phyloP scores from a whole-genome alignment of 2,113 vertebrate species.

The Oncorhynchus keta region DNA sequence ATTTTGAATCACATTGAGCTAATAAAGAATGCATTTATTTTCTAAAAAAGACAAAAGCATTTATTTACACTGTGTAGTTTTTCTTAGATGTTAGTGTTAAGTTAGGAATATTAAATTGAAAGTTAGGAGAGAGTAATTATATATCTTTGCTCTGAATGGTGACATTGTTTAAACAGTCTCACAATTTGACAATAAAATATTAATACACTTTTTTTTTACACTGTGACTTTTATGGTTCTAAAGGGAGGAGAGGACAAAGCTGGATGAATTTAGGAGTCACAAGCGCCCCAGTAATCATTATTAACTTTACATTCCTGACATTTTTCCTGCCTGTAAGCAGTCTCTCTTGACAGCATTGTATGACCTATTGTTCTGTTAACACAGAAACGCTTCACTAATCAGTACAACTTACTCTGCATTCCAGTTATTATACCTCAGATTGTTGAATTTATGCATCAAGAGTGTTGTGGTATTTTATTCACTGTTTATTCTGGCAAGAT shows the following conservation, averaged over 20 bases:
- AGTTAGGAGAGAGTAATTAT: neutral
- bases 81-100: neutral
- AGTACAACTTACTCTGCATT: neutral
- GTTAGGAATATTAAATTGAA: neutral
- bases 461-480: neutral
- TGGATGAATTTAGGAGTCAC: conserved; percentile 75
- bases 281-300: conserved; percentile 69
- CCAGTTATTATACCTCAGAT: neutral
- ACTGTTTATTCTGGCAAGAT: neutral
- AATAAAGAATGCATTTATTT: neutral
- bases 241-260: conserved; percentile 52
- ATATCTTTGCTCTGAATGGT: conserved; percentile 61
- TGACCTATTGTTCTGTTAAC: conserved; percentile 57
- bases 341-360: conserved; percentile 30
- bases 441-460: no score
- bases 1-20: neutral
- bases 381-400: conserved; percentile 15
- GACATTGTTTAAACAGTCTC: conserved; percentile 57
- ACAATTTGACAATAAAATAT: conserved; percentile 44
- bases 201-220: conserved; percentile 40
- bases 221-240: conserved; percentile 49
- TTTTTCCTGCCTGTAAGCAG: conserved; percentile 26
- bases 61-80: no score
- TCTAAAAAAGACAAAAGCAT: neutral
- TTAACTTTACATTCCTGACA: conserved; percentile 66